phyloP scores from a whole-genome alignment of 2,113 vertebrate genomes.

The Alexandromys fortis region DNA sequence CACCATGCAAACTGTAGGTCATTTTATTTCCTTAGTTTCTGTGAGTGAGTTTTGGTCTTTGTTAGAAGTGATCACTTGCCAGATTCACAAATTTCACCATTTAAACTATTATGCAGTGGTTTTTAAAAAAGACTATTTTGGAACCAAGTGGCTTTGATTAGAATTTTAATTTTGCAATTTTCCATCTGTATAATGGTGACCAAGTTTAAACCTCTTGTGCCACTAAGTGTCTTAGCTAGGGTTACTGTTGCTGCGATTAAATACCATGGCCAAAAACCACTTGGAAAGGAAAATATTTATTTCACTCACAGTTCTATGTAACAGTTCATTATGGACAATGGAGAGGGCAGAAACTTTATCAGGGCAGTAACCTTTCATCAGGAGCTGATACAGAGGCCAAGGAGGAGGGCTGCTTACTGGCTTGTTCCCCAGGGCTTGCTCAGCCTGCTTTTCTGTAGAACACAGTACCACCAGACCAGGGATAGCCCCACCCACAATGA shows the following conservation, averaged over 20 bases:
- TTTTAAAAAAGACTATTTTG: background rate
- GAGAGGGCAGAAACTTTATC: background rate
- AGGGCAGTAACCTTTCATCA: background rate
- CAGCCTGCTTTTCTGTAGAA: background rate
- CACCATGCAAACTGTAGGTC: background rate
- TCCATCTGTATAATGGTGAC: background rate
- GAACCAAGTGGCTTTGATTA: background rate
- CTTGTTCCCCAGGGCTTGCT: background rate
- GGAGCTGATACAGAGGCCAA: background rate
- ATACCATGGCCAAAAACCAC: background rate
- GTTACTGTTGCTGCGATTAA: background rate
- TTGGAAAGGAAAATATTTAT: background rate
- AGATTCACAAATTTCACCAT: background rate
- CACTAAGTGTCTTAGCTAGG: background rate
- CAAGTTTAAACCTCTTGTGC: background rate
- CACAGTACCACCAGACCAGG: background rate
- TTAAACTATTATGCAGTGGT: background rate
- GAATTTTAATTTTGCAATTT: background rate
- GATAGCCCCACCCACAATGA: background rate
- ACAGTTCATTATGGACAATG: background rate
- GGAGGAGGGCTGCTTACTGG: background rate
- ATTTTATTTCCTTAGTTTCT: background rate
- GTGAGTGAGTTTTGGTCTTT: background rate
- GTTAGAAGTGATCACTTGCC: background rate
- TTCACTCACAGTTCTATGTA: background rate